phyloP scores from a whole-genome alignment of 2,888 invertebrate species.

The Agonopterix heracliana region DNA sequence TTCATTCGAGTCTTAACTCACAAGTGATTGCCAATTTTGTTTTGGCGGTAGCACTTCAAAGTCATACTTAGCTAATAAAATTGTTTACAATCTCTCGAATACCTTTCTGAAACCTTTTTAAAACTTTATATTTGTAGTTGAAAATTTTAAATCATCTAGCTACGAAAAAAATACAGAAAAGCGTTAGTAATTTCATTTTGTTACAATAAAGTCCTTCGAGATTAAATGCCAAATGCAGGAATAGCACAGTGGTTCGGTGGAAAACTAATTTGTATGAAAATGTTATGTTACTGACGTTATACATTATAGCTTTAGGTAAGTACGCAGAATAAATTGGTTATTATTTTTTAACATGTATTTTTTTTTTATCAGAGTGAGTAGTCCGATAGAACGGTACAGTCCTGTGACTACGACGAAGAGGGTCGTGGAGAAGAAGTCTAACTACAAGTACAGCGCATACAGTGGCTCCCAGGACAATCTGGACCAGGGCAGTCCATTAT shows the following conservation, averaged over 20 bases:
- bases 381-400: slow-evolving; percentile 61
- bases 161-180: too few relatives aligned
- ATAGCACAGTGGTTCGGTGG: slow-evolving; percentile 1
- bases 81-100: too few relatives aligned
- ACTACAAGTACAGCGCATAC: slow-evolving; percentile 67
- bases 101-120: too few relatives aligned
- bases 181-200: too few relatives aligned
- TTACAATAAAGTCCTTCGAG: neutral
- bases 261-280: slow-evolving; percentile 10
- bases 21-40: slow-evolving; percentile 14
- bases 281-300: neutral
- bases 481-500: slow-evolving; percentile 56
- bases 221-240: slow-evolving; percentile 5
- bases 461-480: slow-evolving; percentile 65
- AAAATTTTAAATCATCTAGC: too few relatives aligned
- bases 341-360: neutral
- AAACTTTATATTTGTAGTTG: too few relatives aligned
- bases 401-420: slow-evolving; percentile 63
- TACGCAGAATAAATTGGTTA: too few relatives aligned
- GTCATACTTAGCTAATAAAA: too few relatives aligned
- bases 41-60: too few relatives aligned
- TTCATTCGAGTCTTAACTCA: slow-evolving; percentile 14
- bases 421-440: slow-evolving; percentile 63
- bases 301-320: neutral
- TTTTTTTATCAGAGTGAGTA: slow-evolving; percentile 44